Evolutionary conservation across 2,888 invertebrate genomes (phyloP).

Genomic region (Copidosoma aretas): DNA sequence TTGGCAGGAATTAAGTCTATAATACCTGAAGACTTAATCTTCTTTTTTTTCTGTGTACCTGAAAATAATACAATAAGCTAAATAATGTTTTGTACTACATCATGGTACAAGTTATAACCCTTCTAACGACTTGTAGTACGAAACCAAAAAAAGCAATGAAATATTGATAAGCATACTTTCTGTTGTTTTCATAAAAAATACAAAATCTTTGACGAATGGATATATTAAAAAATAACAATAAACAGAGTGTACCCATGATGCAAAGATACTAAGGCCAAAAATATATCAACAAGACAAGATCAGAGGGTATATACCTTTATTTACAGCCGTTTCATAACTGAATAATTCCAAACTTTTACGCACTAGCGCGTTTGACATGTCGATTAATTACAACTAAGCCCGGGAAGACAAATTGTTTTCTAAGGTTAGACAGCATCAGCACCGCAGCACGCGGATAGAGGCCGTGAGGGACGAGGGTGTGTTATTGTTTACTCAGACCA

Average conservation of each 20-base stretch:
- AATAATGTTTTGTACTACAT: too few species aligned
- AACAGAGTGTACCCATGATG: too few species aligned
- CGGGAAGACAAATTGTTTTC: too few species aligned
- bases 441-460: too few species aligned
- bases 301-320: constrained; percentile 46
- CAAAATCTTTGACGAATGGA: background rate
- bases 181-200: too few species aligned
- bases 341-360: constrained; percentile 67
- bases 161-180: background rate
- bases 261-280: too few species aligned
- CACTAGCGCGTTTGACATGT: constrained; percentile 68
- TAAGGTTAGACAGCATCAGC: too few species aligned
- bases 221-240: constrained; percentile 14
- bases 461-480: too few species aligned
- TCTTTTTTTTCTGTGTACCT: constrained; percentile 50
- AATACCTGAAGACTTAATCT: constrained; percentile 54
- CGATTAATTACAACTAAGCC: constrained; percentile 16
- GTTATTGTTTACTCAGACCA: too few species aligned
- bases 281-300: too few species aligned
- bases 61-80: constrained; percentile 9
- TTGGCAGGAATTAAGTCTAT: constrained; percentile 56
- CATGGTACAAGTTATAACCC: background rate
- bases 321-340: constrained; percentile 56
- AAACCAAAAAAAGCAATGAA: background rate
- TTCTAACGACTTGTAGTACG: background rate